Evolutionary conservation across 2,797 vertebrate species (phyloP).

Genomic region (Silurus lanzhouensis): DNA sequence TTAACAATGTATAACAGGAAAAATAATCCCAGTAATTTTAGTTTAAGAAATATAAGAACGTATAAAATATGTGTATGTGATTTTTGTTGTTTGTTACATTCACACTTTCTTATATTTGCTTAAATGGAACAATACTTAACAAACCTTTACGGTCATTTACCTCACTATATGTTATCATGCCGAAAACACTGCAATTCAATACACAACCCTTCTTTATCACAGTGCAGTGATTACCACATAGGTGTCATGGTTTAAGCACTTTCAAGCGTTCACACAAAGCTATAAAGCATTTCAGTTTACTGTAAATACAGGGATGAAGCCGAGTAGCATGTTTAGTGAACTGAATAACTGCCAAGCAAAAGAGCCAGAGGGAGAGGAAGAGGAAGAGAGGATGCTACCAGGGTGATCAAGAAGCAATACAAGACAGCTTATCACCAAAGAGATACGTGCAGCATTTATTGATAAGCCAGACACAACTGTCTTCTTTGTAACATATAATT

Average conservation of each 20-base stretch:
- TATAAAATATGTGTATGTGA: background rate
- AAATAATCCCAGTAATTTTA: background rate
- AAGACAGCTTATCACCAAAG: background rate
- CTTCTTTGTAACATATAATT: background rate
- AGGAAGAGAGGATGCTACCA: background rate
- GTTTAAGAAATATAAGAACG: no score
- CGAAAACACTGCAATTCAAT: no score
- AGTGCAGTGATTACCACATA: background rate
- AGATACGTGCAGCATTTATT: background rate
- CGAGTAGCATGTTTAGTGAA: background rate
- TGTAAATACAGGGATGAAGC: background rate
- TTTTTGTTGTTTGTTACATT: background rate
- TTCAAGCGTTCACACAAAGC: background rate
- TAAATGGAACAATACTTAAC: background rate
- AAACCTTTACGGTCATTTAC: background rate
- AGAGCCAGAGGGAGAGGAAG: background rate
- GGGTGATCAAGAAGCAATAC: background rate
- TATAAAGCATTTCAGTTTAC: background rate
- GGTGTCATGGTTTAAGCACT: background rate
- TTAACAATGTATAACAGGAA: background rate
- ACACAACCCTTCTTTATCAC: background rate
- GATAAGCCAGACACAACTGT: background rate
- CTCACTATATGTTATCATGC: no score
- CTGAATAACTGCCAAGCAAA: conserved; percentile 14
- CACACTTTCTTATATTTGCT: background rate